Evolutionary conservation across 1,140 invertebrate genomes (phyloP).

Genomic region (Formica exsecta): DNA sequence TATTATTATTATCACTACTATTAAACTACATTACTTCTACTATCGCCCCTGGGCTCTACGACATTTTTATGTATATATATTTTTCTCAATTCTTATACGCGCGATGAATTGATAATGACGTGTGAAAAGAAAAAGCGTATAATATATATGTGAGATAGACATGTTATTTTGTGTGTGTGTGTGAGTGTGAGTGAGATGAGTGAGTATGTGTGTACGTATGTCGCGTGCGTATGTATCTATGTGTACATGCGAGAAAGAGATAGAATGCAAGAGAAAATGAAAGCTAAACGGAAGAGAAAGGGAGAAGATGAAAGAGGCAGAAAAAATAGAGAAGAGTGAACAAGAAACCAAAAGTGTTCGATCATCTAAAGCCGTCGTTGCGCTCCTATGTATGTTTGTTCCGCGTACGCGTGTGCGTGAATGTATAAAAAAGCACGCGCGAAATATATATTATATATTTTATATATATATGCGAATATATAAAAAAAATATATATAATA

Average conservation of each 20-base stretch:
- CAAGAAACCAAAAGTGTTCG: constrained; percentile 85
- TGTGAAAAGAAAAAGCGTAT: constrained; percentile 61
- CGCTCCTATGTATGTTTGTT: constrained; percentile 77
- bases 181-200: background rate
- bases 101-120: constrained; percentile 65
- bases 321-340: constrained; percentile 30
- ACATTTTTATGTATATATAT: constrained; percentile 78
- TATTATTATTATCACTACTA: constrained; percentile 60
- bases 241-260: constrained; percentile 2
- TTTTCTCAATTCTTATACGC: constrained; percentile 74
- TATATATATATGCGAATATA: constrained; percentile 44
- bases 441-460: constrained; percentile 64
- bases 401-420: constrained; percentile 44
- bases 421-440: constrained; percentile 54
- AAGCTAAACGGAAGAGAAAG: constrained; percentile 3
- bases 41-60: constrained; percentile 70
- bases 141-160: constrained; percentile 45
- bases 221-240: constrained; percentile 3
- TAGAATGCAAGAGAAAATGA: constrained; percentile 21
- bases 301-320: background rate
- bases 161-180: background rate
- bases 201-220: too few relatives aligned
- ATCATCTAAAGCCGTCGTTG: constrained; percentile 84
- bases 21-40: constrained; percentile 69
- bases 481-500: constrained; percentile 29